Percentiles rank a stretch among this genome's conserved stretches.
phyloP scores from a whole-genome alignment of 2,888 invertebrate genomes.

The Parochlus steinenii region DNA sequence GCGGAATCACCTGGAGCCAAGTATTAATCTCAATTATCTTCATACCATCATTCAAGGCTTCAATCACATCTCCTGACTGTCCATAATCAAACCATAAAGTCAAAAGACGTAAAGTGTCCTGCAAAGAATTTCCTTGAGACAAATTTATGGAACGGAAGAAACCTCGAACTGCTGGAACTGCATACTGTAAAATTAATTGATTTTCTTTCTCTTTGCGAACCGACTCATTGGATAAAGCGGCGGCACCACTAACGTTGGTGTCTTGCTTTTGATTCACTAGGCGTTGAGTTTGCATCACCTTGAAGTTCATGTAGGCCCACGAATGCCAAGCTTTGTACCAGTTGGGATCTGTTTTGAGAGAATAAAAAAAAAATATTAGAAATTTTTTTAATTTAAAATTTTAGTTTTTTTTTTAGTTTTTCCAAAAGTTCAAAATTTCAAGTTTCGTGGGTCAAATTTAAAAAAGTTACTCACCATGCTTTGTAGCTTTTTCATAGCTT shows the following conservation, averaged over 20 bases:
- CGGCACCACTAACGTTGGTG: slow-evolving; percentile 21
- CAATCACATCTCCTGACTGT: slow-evolving; percentile 82
- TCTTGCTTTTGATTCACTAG: slow-evolving; percentile 25
- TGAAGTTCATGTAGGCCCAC: slow-evolving; percentile 96
- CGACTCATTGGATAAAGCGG: slow-evolving; percentile 15
- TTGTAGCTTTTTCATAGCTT: slow-evolving; percentile 29
- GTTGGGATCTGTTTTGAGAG: slow-evolving; percentile 40
- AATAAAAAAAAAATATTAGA: background rate
- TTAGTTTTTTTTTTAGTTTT: background rate
- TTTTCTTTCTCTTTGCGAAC: slow-evolving; percentile 15
- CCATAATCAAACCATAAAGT: slow-evolving; percentile 99
- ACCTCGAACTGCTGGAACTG: slow-evolving; percentile 87
- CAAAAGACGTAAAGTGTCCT: slow-evolving; percentile 87
- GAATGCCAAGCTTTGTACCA: slow-evolving; percentile 99
- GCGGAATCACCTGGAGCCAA: slow-evolving; percentile 98
- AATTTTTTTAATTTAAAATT: background rate
- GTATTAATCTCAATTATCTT: slow-evolving; percentile 90
- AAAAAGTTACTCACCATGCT: slow-evolving; percentile 17
- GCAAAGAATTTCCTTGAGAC: slow-evolving; percentile 81
- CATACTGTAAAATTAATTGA: slow-evolving; percentile 46
- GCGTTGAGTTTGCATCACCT: slow-evolving; percentile 42
- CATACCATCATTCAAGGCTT: slow-evolving; percentile 83
- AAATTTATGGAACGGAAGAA: slow-evolving; percentile 91
- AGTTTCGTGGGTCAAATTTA: no score
- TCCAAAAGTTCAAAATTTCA: background rate